A percentile compares a stretch with the other conserved stretches of the same genome.
Conservation (phyloP, 2,797 vertebrate species). For the Craterocephalus amniculus region DNA sequence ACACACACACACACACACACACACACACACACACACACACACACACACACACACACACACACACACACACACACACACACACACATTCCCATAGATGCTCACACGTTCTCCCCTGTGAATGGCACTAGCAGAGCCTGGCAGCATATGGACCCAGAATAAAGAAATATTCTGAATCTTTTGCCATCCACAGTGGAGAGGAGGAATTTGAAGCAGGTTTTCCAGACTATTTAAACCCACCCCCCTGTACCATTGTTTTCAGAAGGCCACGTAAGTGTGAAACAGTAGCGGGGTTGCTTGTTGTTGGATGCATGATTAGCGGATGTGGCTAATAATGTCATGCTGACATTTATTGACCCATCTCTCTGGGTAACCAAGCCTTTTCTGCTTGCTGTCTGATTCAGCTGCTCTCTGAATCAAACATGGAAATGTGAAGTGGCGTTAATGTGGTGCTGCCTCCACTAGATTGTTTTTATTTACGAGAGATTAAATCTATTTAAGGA, state of each 20-base stretch:
- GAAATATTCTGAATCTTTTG: conserved; percentile 61
- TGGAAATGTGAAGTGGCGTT: conserved; percentile 51
- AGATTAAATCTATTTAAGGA: conserved; percentile 72
- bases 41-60: too few relatives aligned
- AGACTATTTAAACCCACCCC: conserved; percentile 22
- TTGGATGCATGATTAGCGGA: conserved; percentile 47
- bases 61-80: conserved; percentile 59
- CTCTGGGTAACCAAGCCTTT: conserved; percentile 53
- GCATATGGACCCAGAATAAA: conserved; percentile 66
- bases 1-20: too few relatives aligned
- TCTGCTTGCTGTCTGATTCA: conserved; percentile 48
- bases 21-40: too few relatives aligned
- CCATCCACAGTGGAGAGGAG: conserved; percentile 30
- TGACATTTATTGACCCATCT: conserved; percentile 72
- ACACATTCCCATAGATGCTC: conserved; percentile 36
- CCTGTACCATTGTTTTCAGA: conserved; percentile 23
- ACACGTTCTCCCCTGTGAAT: conserved; percentile 49
- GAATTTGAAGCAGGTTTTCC: conserved; percentile 36
- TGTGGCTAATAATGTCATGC: conserved; percentile 65
- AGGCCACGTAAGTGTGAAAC: conserved; percentile 3
- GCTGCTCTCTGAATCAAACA: conserved; percentile 37
- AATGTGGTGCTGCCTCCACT: conserved; percentile 35
- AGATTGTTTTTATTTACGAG: conserved; percentile 69
- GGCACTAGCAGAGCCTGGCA: conserved; percentile 26
- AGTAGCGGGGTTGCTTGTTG: conserved; percentile 15